Percentiles rank a stretch among this genome's conserved stretches.
phyloP scores from a whole-genome alignment of 2,113 vertebrate species.

The Pipra filicauda region DNA sequence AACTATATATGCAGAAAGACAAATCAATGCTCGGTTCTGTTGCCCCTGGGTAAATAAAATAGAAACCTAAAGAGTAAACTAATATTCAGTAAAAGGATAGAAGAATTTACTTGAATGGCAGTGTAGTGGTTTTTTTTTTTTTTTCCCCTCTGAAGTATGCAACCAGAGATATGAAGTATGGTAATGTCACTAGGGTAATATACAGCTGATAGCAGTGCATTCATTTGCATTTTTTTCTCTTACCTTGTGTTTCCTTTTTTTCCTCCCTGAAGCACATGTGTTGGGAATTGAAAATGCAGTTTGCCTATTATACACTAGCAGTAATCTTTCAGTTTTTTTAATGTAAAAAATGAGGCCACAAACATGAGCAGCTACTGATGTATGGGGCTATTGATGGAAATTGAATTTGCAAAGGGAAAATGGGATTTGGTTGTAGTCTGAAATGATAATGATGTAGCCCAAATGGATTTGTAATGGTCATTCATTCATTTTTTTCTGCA shows the following conservation, averaged over 20 bases:
- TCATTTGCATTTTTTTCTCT: constrained; percentile 69
- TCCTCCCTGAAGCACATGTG: constrained; percentile 38
- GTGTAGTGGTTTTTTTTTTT: background rate
- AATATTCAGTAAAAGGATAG: constrained; percentile 40
- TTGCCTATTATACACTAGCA: constrained; percentile 70
- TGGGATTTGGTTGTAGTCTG: constrained; percentile 84
- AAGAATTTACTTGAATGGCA: constrained; percentile 52
- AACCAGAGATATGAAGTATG: constrained; percentile 55
- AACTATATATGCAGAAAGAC: background rate
- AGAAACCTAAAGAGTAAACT: constrained; percentile 37
- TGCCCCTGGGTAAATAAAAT: background rate
- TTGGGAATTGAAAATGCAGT: constrained; percentile 74
- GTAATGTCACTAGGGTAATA: constrained; percentile 57
- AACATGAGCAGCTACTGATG: constrained; percentile 75
- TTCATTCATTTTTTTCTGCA: constrained; percentile 68
- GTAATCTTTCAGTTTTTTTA: constrained; percentile 73
- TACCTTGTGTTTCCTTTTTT: constrained; percentile 28
- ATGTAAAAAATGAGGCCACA: constrained; percentile 75
- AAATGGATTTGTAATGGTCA: constrained; percentile 86
- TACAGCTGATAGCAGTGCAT: constrained; percentile 58
- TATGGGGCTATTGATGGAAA: constrained; percentile 80
- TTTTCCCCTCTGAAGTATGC: background rate
- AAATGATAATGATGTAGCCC: constrained; percentile 81
- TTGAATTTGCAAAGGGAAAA: constrained; percentile 84
- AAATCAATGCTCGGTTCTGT: background rate